Base-by-base conservation (phyloP, 2,888 invertebrate genomes). In the Rotaria macrura region DNA sequence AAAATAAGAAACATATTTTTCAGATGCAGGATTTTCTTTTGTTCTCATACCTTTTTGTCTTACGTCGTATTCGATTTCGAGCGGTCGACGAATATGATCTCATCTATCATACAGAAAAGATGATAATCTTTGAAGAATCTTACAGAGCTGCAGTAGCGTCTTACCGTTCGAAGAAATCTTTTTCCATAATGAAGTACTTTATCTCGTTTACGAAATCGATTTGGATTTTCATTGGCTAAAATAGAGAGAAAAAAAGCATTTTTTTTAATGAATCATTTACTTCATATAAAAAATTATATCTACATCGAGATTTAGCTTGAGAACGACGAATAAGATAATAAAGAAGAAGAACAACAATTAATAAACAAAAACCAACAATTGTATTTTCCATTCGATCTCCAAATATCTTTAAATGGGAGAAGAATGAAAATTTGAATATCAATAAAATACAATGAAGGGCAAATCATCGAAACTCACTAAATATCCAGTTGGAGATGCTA, bases 111-210 rank as follows among this genome's bases (percentile, higher is more conserved):
- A 23, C 3, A 49, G 14, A 12, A 49, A 49, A 49, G 17, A 12
- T 49, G 17, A 49, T 49, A 17, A 49, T 49, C 20, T 29, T 29
- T 65, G 29, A 29, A 29, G 17, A 34, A 65, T 23, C 4, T 29
- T 4, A 29, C 10, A 1, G 17, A 65, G 1, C 40, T n/a, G n/a
- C 40, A n/a, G 20, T 10, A 79, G 17, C 12, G 17, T 14, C 5
- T 43, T 74, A 86, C 86, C 4, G 86, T 86, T n/a, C 86, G 52
- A 25, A 86, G 84, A 74, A 86, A 74, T 47, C 84, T 52, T 86
- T 86, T 86, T 47, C 86, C 86, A 74, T 86, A 86, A 79, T 84
- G 84, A 54, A 47, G 29, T 2, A 86, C 40, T 84, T 86, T 86
- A 40, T 86, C 86, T 29, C 86, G 57, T 84, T 86, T 86, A 38